Evolutionary conservation across 2,113 vertebrate genomes (phyloP).

Genomic region (Plecturocebus donacophilus): DNA sequence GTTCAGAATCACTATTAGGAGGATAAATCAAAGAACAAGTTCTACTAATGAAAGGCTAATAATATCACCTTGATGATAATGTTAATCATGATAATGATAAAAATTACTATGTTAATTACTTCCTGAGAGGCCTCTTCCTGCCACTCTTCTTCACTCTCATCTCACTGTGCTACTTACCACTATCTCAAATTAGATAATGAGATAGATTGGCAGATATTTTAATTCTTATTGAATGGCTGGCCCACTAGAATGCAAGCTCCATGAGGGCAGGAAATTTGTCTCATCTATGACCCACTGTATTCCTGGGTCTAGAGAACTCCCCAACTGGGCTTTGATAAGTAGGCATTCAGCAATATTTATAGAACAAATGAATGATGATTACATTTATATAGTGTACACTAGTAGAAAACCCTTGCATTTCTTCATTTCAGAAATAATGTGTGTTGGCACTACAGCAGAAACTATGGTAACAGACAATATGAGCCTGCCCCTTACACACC

Average conservation of each 20-base stretch:
- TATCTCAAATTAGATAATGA: neutral
- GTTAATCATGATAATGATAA: slow-evolving; percentile 47
- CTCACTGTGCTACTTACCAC: neutral
- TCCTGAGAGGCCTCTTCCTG: neutral
- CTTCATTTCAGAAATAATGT: neutral
- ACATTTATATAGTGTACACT: neutral
- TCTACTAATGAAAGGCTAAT: slow-evolving; percentile 51
- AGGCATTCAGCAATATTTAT: neutral
- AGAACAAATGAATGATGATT: neutral
- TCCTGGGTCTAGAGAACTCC: neutral
- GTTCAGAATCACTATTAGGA: neutral
- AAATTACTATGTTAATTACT: slow-evolving; percentile 28
- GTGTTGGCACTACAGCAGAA: neutral
- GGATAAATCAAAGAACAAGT: slow-evolving; percentile 5
- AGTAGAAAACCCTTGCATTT: neutral
- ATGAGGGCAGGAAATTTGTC: neutral
- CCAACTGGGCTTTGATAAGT: neutral
- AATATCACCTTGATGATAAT: slow-evolving; percentile 21
- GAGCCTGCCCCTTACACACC: neutral
- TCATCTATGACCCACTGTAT: neutral
- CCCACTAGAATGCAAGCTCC: neutral
- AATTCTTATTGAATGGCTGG: neutral
- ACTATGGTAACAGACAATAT: neutral
- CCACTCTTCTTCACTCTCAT: neutral
- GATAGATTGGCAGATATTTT: neutral